Base-by-base conservation (phyloP, 2,888 invertebrate genomes). In the Agrenia bidenticulata region DNA sequence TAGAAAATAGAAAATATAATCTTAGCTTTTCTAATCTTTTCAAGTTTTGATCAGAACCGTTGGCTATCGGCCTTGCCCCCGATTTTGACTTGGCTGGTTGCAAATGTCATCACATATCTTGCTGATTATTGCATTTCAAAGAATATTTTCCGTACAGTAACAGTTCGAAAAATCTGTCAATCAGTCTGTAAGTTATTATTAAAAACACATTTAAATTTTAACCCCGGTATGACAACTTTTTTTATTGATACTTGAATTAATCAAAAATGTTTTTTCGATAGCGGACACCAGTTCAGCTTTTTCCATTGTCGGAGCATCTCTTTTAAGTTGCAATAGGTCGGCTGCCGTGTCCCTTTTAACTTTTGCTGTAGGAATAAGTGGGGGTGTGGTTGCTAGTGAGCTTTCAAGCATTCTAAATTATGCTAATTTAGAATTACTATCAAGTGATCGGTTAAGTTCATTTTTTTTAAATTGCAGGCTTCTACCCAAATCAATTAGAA, bases 401-500 rank as follows among this genome's bases (percentile, higher is more conserved):
- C 79, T 51, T 5, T 7, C 19, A 63, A 50, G 63, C 56, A 26
- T 5, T 45, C 15, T 45, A 9, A n/a, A 15, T 45, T n/a, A 17
- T 15, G 15, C 45, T 54, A n/a, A n/a, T n/a, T n/a, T n/a, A n/a
- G n/a, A n/a, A n/a, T n/a, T n/a, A n/a, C n/a, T n/a, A n/a, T n/a
- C n/a, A n/a, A n/a, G n/a, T n/a, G n/a, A n/a, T n/a, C n/a, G n/a
- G n/a, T n/a, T n/a, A n/a, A n/a, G n/a, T n/a, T n/a, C n/a, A n/a
- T n/a, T n/a, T 27, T 42, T n/a, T 66, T 63, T 54, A 53, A 27
- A 74, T 72, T 51, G 73, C 75, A 11, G 78, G 78, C 0, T 78
- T 77, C 69, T 70, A 88, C 86, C 88, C 88, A 0, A 89, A 86
- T 77, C 86, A 89, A 69, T 88, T 89, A 17, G 89, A 89, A 78